Evolutionary conservation across 2,113 vertebrate species (phyloP).

Genomic region (Sitta europaea): DNA sequence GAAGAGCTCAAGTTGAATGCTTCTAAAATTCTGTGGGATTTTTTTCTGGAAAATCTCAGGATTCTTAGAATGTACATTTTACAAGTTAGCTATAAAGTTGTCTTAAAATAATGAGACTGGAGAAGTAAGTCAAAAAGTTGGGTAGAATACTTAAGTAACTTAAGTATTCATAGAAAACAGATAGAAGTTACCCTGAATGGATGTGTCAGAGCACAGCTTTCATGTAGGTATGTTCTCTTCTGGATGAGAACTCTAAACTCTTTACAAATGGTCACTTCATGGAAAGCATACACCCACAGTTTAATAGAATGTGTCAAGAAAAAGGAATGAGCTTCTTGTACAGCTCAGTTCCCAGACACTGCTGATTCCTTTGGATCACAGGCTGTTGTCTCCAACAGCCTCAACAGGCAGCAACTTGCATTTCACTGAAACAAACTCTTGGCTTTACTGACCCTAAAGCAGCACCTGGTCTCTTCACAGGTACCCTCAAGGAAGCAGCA

Average conservation of each 20-base stretch:
- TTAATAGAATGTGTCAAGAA: not conserved
- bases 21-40: not conserved
- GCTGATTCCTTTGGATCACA: not conserved
- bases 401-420: not conserved
- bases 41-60: not conserved
- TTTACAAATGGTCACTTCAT: not conserved
- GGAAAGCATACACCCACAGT: not conserved
- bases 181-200: not conserved
- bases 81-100: not conserved
- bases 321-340: not conserved
- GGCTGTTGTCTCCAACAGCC: not conserved
- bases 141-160: not conserved
- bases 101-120: not conserved
- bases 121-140: not conserved
- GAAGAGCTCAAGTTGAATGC: not conserved
- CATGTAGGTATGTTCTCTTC: not conserved
- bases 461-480: constrained; percentile 34
- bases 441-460: not conserved
- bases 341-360: not conserved
- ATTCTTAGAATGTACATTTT: not conserved
- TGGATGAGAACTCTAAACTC: not conserved
- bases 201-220: not conserved
- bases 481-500: constrained; percentile 74
- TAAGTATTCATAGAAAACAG: not conserved
- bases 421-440: not conserved